phyloP scores from a whole-genome alignment of 2,888 invertebrate genomes.

The Pemphredon lugubris region DNA sequence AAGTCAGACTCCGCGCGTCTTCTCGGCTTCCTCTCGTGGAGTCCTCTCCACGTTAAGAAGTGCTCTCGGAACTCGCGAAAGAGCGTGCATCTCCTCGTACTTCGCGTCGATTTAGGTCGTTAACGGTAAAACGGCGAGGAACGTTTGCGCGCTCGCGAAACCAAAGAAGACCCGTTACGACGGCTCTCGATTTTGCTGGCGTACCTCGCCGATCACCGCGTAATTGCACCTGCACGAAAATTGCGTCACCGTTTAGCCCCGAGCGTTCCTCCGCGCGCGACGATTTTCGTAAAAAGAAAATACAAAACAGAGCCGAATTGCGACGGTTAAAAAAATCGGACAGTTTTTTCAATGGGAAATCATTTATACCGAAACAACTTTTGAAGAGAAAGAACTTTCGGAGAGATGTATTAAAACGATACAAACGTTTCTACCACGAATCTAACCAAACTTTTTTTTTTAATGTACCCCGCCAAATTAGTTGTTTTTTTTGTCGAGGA shows the following conservation, averaged over 20 bases:
- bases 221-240: constrained; percentile 58
- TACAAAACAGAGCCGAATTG: too few species aligned
- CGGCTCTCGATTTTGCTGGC: constrained; percentile 64
- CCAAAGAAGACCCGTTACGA: constrained; percentile 66
- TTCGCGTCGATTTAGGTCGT: constrained; percentile 72
- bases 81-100: constrained; percentile 55
- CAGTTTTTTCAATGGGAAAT: too few species aligned
- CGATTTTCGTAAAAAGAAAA: neutral
- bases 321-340: too few species aligned
- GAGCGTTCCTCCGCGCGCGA: constrained; percentile 9
- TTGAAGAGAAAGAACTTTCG: too few species aligned
- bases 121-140: constrained; percentile 72
- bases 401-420: too few species aligned
- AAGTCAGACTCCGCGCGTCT: constrained; percentile 23
- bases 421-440: too few species aligned
- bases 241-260: constrained; percentile 50
- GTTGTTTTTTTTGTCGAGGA: too few species aligned
- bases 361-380: too few species aligned
- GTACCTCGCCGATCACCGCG: constrained; percentile 30
- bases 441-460: too few species aligned
- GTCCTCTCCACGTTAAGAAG: constrained; percentile 42
- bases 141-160: constrained; percentile 69
- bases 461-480: too few species aligned
- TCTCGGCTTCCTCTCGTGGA: constrained; percentile 22
- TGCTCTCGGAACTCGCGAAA: constrained; percentile 48